These are phyloP conservation scores for Malachius bipustulatus DNA, from an alignment of 2,888 invertebrate species.

Conservation along the genomic window DNA sequence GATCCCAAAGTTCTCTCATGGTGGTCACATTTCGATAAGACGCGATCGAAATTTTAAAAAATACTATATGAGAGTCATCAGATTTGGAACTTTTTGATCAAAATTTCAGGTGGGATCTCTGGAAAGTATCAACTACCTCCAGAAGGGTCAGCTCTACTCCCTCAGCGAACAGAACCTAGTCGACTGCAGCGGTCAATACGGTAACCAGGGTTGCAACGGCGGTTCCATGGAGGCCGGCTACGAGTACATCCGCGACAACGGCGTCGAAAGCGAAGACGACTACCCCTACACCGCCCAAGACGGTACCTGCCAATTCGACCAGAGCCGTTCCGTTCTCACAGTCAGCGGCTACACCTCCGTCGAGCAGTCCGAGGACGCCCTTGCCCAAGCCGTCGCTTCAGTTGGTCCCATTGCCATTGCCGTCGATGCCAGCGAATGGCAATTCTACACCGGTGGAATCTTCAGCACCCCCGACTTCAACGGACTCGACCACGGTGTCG, in stretches of 20 bases:
- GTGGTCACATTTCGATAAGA: no score
- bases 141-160: slow-evolving; percentile 38
- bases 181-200: slow-evolving; percentile 40
- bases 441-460: no score
- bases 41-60: no score
- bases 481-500: slow-evolving; percentile 75
- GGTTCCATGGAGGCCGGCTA: slow-evolving; percentile 40
- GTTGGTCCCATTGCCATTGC: slow-evolving; percentile 78
- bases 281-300: slow-evolving; percentile 41
- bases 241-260: slow-evolving; percentile 37
- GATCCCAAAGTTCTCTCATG: no score
- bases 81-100: no score
- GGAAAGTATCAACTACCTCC: no score
- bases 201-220: slow-evolving; percentile 42
- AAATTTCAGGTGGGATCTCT: no score
- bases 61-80: no score
- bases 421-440: no score
- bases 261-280: slow-evolving; percentile 40
- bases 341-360: slow-evolving; percentile 57
- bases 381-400: slow-evolving; percentile 64
- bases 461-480: no score
- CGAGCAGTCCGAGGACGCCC: slow-evolving; percentile 57
- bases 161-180: slow-evolving; percentile 44
- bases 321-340: slow-evolving; percentile 10
- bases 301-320: slow-evolving; percentile 16